These are phyloP conservation scores for Mythimna vitellina DNA, from an alignment of 2,888 invertebrate species.

Conservation along the genomic window DNA sequence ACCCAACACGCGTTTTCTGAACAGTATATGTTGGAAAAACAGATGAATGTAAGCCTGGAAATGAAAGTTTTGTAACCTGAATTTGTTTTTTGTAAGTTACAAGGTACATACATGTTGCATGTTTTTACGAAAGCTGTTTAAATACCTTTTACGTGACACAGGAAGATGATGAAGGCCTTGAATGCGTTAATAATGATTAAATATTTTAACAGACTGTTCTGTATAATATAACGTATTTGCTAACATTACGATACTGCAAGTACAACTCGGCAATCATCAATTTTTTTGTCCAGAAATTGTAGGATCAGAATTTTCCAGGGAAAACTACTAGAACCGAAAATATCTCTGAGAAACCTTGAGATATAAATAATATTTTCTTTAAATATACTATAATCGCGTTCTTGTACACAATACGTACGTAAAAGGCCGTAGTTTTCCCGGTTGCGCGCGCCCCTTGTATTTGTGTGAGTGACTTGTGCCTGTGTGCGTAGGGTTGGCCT, in stretches of 20 bases:
- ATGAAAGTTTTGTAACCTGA: conserved; percentile 43
- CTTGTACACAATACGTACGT: conserved; percentile 88
- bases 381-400: conserved; percentile 79
- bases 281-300: not conserved
- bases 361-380: conserved; percentile 53
- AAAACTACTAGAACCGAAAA: not conserved
- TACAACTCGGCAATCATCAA: not conserved
- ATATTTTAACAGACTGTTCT: conserved; percentile 1
- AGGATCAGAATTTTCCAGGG: not conserved
- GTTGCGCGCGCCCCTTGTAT: conserved; percentile 84
- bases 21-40: conserved; percentile 71
- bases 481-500: conserved; percentile 83
- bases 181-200: not conserved
- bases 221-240: conserved; percentile 9
- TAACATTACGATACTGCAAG: not conserved
- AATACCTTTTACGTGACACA: not conserved
- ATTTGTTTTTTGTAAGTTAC: conserved; percentile 25
- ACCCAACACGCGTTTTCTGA: conserved; percentile 88
- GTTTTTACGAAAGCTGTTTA: conserved; percentile 21
- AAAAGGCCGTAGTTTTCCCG: conserved; percentile 90
- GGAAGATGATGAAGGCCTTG: not conserved
- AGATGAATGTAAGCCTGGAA: conserved; percentile 47
- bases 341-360: conserved; percentile 9
- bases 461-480: conserved; percentile 72
- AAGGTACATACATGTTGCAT: not conserved